Conservation (phyloP, 2,113 vertebrate genomes). For the Bombycilla garrulus region DNA sequence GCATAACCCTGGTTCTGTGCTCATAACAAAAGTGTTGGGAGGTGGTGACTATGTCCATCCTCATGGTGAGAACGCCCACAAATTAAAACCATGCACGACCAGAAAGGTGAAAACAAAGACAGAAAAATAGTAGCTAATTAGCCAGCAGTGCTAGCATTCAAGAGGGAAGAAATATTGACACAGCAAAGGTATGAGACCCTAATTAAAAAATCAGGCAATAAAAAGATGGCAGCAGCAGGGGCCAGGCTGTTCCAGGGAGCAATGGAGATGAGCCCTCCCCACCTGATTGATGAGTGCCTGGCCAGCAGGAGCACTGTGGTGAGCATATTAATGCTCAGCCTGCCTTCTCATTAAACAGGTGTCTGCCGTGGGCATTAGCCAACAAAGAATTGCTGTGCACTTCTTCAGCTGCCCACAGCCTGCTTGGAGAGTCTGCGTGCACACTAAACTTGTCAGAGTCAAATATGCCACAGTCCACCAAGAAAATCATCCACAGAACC, state of each 20-base stretch:
- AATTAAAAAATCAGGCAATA: neutral
- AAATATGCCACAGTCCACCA: neutral
- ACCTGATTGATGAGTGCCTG: neutral
- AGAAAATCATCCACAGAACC: neutral
- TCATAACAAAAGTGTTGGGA: neutral
- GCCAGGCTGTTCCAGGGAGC: neutral
- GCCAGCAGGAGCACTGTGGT: neutral
- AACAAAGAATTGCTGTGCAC: neutral
- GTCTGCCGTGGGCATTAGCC: neutral
- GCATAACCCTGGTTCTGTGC: neutral
- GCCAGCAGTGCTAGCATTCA: neutral
- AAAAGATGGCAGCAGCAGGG: neutral
- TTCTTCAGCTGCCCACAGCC: neutral
- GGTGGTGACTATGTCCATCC: neutral
- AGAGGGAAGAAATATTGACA: neutral
- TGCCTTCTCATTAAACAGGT: neutral
- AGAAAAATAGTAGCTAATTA: neutral
- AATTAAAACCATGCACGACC: neutral
- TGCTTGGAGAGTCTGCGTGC: neutral
- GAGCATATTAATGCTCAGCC: slow-evolving; percentile 3
- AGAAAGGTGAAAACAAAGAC: neutral
- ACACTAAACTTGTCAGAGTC: neutral
- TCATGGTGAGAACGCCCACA: neutral
- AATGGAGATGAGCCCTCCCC: neutral
- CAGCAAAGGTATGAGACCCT: neutral